Evolutionary conservation across 2,888 invertebrate genomes (phyloP).

Genomic region (Oxycera nigricornis): DNA sequence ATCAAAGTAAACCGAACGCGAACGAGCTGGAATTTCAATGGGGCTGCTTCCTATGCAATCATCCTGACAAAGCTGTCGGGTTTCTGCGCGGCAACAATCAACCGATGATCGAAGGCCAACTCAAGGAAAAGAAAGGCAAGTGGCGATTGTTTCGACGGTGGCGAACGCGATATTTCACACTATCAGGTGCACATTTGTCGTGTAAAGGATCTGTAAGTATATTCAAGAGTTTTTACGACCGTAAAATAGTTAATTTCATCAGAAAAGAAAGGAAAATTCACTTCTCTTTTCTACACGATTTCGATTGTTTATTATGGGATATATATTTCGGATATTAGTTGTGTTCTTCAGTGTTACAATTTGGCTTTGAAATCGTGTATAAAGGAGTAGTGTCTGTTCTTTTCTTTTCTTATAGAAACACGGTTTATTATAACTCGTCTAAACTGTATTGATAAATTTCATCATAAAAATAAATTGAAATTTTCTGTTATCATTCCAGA

Average conservation of each 20-base stretch:
- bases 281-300: too few relatives aligned
- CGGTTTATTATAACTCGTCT: too few relatives aligned
- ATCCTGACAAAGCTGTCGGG: conserved; percentile 87
- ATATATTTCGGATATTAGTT: too few relatives aligned
- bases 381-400: too few relatives aligned
- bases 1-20: conserved; percentile 61
- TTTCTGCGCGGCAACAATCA: conserved; percentile 81
- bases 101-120: conserved; percentile 88
- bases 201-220: conserved; percentile 80
- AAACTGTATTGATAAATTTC: too few relatives aligned
- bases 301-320: too few relatives aligned
- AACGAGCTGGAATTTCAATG: conserved; percentile 67
- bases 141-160: conserved; percentile 91
- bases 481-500: conserved; percentile 67
- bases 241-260: not conserved
- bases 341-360: too few relatives aligned
- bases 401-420: too few relatives aligned
- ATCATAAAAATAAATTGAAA: too few relatives aligned
- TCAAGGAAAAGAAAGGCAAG: conserved; percentile 90
- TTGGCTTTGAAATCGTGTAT: too few relatives aligned
- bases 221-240: not conserved
- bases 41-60: conserved; percentile 94
- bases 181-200: conserved; percentile 90
- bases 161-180: conserved; percentile 92
- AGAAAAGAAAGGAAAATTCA: too few relatives aligned